These are phyloP conservation scores for Vidua macroura DNA, from an alignment of 2,113 vertebrate species.

Conservation along the genomic window DNA sequence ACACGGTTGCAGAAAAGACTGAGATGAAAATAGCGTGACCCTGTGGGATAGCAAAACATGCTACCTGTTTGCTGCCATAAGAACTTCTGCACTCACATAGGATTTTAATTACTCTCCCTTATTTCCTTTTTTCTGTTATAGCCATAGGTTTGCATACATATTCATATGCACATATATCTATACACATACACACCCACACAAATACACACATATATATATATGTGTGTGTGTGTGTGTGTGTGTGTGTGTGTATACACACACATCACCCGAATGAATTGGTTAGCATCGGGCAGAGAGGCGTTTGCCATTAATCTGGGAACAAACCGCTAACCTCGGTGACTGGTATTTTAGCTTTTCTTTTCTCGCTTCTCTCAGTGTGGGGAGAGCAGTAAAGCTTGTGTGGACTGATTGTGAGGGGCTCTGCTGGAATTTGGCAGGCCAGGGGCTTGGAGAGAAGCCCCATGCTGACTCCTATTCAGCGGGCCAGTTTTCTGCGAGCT, in stretches of 20 bases:
- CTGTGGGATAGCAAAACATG: background rate
- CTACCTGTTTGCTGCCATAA: background rate
- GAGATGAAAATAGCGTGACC: background rate
- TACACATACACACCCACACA: rapidly evolving
- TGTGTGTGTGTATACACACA: background rate
- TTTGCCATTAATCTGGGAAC: constrained; percentile 84
- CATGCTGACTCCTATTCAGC: constrained; percentile 97
- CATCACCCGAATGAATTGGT: background rate
- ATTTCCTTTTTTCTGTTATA: background rate
- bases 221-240: rapidly evolving
- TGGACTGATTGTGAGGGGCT: constrained; percentile 94
- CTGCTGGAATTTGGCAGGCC: constrained; percentile 99
- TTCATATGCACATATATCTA: background rate
- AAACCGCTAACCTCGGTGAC: constrained; percentile 75
- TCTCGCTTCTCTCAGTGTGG: constrained; percentile 73
- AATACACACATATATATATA: background rate
- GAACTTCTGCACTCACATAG: background rate
- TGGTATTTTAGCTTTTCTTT: constrained; percentile 83
- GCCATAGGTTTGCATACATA: background rate
- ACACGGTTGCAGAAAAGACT: rapidly evolving
- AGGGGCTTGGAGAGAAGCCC: constrained; percentile 90
- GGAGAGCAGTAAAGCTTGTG: constrained; percentile 83
- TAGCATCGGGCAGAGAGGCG: constrained; percentile 40
- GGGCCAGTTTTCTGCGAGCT: constrained; percentile 89
- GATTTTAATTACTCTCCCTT: background rate